Evolutionary conservation across 2,888 invertebrate species (phyloP).

Genomic region (Fissipunctia ypsillon): DNA sequence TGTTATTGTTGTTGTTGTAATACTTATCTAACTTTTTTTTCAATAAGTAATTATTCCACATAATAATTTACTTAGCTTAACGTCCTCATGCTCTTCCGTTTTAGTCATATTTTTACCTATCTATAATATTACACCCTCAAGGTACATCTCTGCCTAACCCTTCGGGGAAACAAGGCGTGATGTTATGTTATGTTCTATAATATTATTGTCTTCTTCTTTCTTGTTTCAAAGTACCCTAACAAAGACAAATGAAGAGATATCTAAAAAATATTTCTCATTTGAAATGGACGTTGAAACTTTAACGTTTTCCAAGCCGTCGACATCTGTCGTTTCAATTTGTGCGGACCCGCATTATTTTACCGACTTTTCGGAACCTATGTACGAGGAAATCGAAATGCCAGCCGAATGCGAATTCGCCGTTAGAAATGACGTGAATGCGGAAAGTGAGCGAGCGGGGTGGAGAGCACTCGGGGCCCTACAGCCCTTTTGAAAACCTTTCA

Average conservation of each 20-base stretch:
- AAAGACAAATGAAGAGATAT: background rate
- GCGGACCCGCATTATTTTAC: conserved; percentile 31
- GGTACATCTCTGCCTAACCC: too few relatives aligned
- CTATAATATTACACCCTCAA: too few relatives aligned
- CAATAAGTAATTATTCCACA: too few relatives aligned
- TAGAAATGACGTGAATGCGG: conserved; percentile 63
- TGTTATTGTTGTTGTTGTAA: too few relatives aligned
- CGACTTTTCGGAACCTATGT: conserved; percentile 17
- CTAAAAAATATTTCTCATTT: conserved; percentile 21
- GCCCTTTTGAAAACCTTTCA: conserved; percentile 67
- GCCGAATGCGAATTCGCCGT: conserved; percentile 51
- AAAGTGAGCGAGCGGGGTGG: conserved; percentile 63
- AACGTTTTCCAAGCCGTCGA: conserved; percentile 32
- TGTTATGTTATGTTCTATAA: too few relatives aligned
- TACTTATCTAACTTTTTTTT: too few relatives aligned
- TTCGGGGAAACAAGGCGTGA: too few relatives aligned
- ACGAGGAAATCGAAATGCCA: conserved; percentile 41
- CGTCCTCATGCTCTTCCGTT: too few relatives aligned
- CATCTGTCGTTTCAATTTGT: conserved; percentile 40
- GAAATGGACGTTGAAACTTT: conserved; percentile 31
- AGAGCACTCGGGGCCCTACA: conserved; percentile 59
- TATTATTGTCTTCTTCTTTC: background rate
- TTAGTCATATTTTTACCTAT: too few relatives aligned
- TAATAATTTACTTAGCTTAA: too few relatives aligned
- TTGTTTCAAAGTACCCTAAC: background rate